phyloP scores from a whole-genome alignment of 2,113 vertebrate genomes.

The Sardina pilchardus region DNA sequence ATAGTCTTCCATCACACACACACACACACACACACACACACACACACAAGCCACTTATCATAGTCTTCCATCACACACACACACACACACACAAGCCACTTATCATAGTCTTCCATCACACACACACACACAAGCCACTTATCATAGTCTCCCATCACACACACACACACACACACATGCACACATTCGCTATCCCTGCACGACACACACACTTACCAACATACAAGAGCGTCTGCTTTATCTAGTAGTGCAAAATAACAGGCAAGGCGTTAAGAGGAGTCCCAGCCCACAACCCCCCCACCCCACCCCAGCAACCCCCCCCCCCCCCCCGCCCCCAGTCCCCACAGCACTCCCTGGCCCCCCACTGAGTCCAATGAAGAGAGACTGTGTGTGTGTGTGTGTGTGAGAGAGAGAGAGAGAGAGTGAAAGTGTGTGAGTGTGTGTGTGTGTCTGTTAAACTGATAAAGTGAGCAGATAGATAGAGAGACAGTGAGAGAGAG shows the following conservation, averaged over 20 bases:
- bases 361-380: slow-evolving; percentile 65
- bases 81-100: slow-evolving; percentile 33
- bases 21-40: background rate
- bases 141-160: background rate
- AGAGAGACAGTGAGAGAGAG: background rate
- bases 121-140: slow-evolving; percentile 34
- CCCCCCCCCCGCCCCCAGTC: slow-evolving; percentile 36
- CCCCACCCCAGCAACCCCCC: slow-evolving; percentile 44
- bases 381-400: background rate
- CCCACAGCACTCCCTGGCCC: slow-evolving; percentile 52
- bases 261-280: slow-evolving; percentile 63
- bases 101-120: no score
- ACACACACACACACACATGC: background rate
- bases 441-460: slow-evolving; percentile 26
- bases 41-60: slow-evolving; percentile 50
- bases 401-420: no score
- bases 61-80: slow-evolving; percentile 23
- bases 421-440: background rate
- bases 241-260: slow-evolving; percentile 72
- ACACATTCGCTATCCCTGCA: slow-evolving; percentile 33
- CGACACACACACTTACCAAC: slow-evolving; percentile 52
- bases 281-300: slow-evolving; percentile 46
- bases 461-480: background rate
- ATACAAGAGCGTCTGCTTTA: slow-evolving; percentile 57
- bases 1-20: background rate